phyloP scores from a whole-genome alignment of 2,888 invertebrate species.

The Ommatoiulus sabulosus region DNA sequence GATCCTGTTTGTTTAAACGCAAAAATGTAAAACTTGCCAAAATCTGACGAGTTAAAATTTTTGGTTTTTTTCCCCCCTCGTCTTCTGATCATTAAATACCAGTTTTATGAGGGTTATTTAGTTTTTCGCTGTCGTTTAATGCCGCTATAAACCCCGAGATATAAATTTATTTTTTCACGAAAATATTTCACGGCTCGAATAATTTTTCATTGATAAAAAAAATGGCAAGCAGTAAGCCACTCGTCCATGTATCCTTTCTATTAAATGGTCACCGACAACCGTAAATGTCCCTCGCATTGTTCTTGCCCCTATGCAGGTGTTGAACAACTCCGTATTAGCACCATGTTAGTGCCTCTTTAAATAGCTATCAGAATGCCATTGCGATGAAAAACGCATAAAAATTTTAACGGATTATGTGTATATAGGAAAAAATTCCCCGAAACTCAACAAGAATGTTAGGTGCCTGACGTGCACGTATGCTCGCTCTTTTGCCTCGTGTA shows the following conservation, averaged over 20 bases:
- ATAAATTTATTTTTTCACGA: background rate
- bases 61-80: background rate
- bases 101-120: conserved; percentile 41
- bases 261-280: conserved; percentile 21
- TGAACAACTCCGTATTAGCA: conserved; percentile 37
- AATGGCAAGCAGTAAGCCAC: conserved; percentile 22
- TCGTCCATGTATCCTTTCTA: background rate
- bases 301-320: conserved; percentile 39
- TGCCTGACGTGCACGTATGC: background rate
- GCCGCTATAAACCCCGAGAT: conserved; percentile 17
- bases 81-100: conserved; percentile 41
- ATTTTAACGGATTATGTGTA: background rate
- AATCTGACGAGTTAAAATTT: conserved; percentile 25
- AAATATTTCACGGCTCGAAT: conserved; percentile 41
- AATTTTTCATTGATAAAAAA: conserved; percentile 45
- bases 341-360: conserved; percentile 30
- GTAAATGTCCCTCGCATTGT: conserved; percentile 27
- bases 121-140: conserved; percentile 45
- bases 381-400: conserved; percentile 19
- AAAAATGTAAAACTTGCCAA: background rate
- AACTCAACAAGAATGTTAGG: background rate
- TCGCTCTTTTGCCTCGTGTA: background rate
- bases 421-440: background rate
- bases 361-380: conserved; percentile 34
- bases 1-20: conserved; percentile 43